A percentile compares a stretch with the other conserved stretches of the same genome.
Evolutionary conservation across 2,797 vertebrate species (phyloP).

Genomic region (Hirundo rustica): DNA sequence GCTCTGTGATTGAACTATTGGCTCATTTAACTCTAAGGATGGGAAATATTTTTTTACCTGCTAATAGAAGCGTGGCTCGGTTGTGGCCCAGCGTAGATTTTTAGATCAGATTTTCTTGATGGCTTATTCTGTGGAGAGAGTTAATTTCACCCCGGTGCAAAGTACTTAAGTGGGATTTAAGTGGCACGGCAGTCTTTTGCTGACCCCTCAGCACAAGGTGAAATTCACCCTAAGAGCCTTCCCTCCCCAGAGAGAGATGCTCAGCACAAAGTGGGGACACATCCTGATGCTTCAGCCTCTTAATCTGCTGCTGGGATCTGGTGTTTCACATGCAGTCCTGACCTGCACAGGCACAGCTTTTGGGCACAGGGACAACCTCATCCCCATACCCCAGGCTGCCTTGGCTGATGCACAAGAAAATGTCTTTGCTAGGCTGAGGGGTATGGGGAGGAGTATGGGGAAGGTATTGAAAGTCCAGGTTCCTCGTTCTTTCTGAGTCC

Average conservation of each 20-base stretch:
- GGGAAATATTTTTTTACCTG: conserved; percentile 64
- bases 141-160: conserved; percentile 33
- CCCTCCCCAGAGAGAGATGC: background rate
- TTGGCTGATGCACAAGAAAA: background rate
- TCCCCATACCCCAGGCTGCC: rapidly evolving
- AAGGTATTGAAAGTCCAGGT: background rate
- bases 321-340: background rate
- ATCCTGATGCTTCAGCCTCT: background rate
- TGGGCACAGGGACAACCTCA: background rate
- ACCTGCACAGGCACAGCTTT: background rate
- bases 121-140: conserved; percentile 48
- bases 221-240: conserved; percentile 39
- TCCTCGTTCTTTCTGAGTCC: background rate
- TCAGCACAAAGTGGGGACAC: background rate
- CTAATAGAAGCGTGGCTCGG: conserved; percentile 25
- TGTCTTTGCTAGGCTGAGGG: background rate
- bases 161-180: conserved; percentile 52
- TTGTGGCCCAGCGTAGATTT: conserved; percentile 3
- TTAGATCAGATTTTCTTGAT: conserved; percentile 46
- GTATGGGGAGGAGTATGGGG: background rate
- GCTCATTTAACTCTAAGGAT: conserved; percentile 61
- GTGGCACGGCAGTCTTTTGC: background rate
- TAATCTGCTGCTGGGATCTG: background rate
- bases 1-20: conserved; percentile 54
- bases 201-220: conserved; percentile 32